These are phyloP conservation scores for Myodes glareolus DNA, from an alignment of 2,113 vertebrate species.

Conservation along the genomic window DNA sequence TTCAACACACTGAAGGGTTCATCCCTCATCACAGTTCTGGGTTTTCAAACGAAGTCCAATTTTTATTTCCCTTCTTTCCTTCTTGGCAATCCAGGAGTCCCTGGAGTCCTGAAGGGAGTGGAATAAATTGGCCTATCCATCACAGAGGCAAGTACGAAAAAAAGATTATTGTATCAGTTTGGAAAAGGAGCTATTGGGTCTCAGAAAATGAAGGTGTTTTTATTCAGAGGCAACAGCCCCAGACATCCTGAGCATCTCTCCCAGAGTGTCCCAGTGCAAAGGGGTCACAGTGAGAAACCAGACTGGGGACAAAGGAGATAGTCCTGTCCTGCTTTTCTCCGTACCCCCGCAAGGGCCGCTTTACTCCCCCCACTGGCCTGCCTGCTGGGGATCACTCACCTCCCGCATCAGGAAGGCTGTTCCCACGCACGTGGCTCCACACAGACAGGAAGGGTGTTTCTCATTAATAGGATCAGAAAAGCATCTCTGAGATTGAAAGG, in stretches of 20 bases:
- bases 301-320: background rate
- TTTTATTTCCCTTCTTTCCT: background rate
- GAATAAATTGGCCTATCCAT: background rate
- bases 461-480: slow-evolving; percentile 83
- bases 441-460: slow-evolving; percentile 69
- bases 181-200: background rate
- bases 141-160: background rate
- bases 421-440: slow-evolving; percentile 6
- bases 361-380: background rate
- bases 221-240: background rate
- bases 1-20: background rate
- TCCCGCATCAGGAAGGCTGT: background rate
- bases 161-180: background rate
- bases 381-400: background rate
- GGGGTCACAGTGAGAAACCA: background rate
- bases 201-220: background rate
- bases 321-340: background rate
- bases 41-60: background rate
- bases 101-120: too few species aligned
- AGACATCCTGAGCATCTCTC: background rate
- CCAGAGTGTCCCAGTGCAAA: fast-evolving
- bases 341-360: fast-evolving
- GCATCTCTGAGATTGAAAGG: slow-evolving; percentile 72
- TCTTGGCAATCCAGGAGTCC: background rate
- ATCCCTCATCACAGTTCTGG: background rate